Evolutionary conservation across 1,140 invertebrate genomes (phyloP).

Genomic region (Orius insidiosus): DNA sequence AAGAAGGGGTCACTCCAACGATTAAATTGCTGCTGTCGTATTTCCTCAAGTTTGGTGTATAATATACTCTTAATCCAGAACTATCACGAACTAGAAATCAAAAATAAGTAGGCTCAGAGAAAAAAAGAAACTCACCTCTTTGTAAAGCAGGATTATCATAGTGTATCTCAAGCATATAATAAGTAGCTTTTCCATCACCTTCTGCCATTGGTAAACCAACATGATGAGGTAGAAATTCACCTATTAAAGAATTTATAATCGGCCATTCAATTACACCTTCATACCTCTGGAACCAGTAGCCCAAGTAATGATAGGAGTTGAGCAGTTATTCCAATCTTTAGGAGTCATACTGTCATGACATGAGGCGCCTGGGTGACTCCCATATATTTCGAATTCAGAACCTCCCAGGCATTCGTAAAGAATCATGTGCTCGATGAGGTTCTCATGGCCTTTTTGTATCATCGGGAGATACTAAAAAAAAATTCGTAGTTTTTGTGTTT

Average conservation of each 20-base stretch:
- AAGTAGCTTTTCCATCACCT: conserved; percentile 42
- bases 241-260: conserved; percentile 26
- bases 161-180: conserved; percentile 78
- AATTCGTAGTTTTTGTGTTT: too few species aligned
- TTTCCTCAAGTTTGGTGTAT: conserved; percentile 46
- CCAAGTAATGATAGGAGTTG: conserved; percentile 67
- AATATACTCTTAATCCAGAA: conserved; percentile 65
- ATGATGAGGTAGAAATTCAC: conserved; percentile 63
- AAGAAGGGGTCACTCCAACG: conserved; percentile 61
- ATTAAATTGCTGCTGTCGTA: conserved; percentile 68
- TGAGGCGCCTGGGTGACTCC: conserved; percentile 41
- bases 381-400: conserved; percentile 35
- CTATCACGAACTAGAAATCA: conserved; percentile 47
- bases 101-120: not conserved
- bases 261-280: too few species aligned
- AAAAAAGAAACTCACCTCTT: conserved; percentile 30
- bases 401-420: conserved; percentile 58
- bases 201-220: conserved; percentile 65
- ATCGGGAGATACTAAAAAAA: conserved; percentile 63
- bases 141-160: conserved; percentile 60
- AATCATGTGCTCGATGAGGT: conserved; percentile 61
- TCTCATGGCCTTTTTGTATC: conserved; percentile 31
- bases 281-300: conserved; percentile 61
- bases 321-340: conserved; percentile 55
- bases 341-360: conserved; percentile 53